Conservation (phyloP, 2,797 vertebrate genomes). For the Coracias cyanogaster region DNA sequence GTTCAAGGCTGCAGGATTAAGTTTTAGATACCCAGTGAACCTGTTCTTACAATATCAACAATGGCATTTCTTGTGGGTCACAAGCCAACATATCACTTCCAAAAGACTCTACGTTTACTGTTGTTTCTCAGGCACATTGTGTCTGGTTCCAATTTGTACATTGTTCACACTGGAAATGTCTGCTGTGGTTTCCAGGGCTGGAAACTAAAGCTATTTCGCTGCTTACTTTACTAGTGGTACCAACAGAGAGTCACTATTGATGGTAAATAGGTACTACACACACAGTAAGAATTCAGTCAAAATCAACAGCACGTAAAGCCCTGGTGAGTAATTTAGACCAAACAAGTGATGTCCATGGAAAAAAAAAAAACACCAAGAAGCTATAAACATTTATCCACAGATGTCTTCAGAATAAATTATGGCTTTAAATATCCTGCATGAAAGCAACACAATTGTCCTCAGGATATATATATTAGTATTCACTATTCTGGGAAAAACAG, state of each 20-base stretch:
- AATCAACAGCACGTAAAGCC: background rate
- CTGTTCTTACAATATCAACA: background rate
- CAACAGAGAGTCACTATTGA: background rate
- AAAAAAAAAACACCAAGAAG: background rate
- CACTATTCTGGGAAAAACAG: background rate
- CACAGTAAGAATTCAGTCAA: background rate
- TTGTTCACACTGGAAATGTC: background rate
- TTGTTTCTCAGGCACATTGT: background rate
- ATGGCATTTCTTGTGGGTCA: background rate
- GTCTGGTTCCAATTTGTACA: background rate
- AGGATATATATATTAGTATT: background rate
- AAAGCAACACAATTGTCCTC: background rate
- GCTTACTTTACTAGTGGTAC: background rate
- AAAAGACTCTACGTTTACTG: background rate
- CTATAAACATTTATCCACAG: background rate
- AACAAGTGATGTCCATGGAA: background rate
- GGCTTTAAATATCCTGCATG: background rate
- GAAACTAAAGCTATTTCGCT: background rate
- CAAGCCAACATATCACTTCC: background rate
- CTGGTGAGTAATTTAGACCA: background rate
- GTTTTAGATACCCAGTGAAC: background rate
- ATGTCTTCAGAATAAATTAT: background rate
- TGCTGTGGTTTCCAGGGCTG: background rate
- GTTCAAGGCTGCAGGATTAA: background rate
- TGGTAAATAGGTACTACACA: background rate